phyloP scores from a whole-genome alignment of 2,888 invertebrate species.

The Oscheius myriophilus region DNA sequence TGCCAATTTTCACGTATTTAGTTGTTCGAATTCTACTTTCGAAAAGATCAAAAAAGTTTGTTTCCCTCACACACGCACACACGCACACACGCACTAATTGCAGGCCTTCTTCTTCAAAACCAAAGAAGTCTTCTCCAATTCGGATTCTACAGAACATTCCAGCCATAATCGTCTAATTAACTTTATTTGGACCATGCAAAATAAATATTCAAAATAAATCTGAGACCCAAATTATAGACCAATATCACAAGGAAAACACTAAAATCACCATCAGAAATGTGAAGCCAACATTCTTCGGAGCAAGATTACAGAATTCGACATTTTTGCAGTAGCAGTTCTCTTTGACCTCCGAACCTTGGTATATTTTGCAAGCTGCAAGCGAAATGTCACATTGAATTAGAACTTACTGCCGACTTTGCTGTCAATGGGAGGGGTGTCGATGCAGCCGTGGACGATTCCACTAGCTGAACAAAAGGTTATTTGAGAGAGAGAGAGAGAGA shows the following conservation, averaged over 20 bases:
- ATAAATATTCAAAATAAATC: too few relatives aligned
- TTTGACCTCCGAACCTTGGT: conserved; percentile 4
- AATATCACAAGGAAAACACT: too few relatives aligned
- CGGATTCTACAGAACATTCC: neutral
- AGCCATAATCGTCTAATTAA: too few relatives aligned
- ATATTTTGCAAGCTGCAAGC: conserved; percentile 14
- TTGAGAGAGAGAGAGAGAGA: too few relatives aligned
- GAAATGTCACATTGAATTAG: neutral
- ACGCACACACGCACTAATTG: neutral
- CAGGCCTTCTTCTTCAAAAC: neutral
- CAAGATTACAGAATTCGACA: conserved; percentile 13
- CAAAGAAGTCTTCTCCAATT: neutral
- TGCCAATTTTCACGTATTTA: conserved; percentile 17
- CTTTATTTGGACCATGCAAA: too few relatives aligned
- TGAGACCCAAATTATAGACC: too few relatives aligned
- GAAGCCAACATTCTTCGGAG: neutral
- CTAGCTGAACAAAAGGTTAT: neutral
- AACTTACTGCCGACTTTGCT: conserved; percentile 10
- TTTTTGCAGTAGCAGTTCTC: conserved; percentile 29
- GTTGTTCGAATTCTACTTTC: conserved; percentile 5
- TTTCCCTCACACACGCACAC: too few relatives aligned
- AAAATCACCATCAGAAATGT: too few relatives aligned
- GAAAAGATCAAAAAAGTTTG: conserved; percentile 11
- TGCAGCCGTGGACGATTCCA: conserved; percentile 23
- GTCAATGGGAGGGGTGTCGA: conserved; percentile 19